These are phyloP conservation scores for Eristalis arbustorum DNA, from an alignment of 2,888 invertebrate genomes.

Conservation along the genomic window DNA sequence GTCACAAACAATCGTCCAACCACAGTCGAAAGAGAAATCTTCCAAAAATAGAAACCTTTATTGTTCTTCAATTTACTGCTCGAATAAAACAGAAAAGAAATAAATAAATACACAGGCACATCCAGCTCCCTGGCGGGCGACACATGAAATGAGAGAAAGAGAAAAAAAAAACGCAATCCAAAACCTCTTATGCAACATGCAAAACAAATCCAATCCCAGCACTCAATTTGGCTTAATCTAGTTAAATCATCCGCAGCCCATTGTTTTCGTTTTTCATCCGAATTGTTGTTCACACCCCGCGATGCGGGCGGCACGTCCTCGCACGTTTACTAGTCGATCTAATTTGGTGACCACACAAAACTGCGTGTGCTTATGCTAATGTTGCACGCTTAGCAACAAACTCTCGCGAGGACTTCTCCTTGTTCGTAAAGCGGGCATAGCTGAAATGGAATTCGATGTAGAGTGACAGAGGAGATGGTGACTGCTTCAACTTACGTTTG, in stretches of 20 bases:
- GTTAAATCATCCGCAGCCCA: background rate
- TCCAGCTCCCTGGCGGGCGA: background rate
- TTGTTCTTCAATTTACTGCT: constrained; percentile 12
- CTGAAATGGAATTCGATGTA: constrained; percentile 78
- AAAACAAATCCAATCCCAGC: constrained; percentile 8
- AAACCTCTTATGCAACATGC: constrained; percentile 26
- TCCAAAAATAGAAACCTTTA: constrained; percentile 42
- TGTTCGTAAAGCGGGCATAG: constrained; percentile 84
- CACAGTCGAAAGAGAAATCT: background rate
- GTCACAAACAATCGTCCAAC: background rate
- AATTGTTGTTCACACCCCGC: no score
- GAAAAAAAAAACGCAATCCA: background rate
- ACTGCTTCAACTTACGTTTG: constrained; percentile 84
- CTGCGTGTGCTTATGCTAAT: constrained; percentile 80
- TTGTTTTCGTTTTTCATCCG: no score
- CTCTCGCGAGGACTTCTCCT: constrained; percentile 82
- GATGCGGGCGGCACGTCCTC: no score
- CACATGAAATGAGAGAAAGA: no score
- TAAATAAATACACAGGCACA: constrained; percentile 54
- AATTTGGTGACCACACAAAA: no score
- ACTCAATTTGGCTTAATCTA: constrained; percentile 33
- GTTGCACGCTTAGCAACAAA: constrained; percentile 82
- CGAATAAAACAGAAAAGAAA: constrained; percentile 13
- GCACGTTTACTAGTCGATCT: no score
- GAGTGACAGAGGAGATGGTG: background rate